phyloP scores from a whole-genome alignment of 2,888 invertebrate genomes.

The Portevinia maculata region DNA sequence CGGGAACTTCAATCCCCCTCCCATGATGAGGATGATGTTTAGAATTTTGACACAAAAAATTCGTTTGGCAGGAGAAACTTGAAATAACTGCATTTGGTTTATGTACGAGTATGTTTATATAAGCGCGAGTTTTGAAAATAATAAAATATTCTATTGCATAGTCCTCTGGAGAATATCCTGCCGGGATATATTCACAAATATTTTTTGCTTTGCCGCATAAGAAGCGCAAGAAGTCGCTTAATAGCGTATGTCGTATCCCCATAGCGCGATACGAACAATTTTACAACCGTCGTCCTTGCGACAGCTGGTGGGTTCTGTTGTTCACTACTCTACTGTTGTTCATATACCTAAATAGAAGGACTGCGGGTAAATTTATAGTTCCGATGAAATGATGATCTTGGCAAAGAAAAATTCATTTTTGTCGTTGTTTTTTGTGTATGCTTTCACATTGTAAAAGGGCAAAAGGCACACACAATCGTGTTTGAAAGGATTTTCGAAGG shows the following conservation, averaged over 20 bases:
- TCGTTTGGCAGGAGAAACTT: conserved; percentile 15
- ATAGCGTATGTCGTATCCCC: not conserved
- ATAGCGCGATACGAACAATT: conserved; percentile 5
- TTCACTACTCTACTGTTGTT: not conserved
- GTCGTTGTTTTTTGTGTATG: conserved; percentile 27
- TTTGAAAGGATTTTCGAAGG: conserved; percentile 49
- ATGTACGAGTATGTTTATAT: no score
- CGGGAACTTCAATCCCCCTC: not conserved
- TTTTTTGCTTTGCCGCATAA: conserved; percentile 1
- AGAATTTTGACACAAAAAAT: conserved; percentile 27
- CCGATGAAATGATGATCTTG: conserved; percentile 16
- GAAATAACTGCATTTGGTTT: conserved; percentile 48
- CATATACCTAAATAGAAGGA: not conserved
- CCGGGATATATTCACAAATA: conserved; percentile 28
- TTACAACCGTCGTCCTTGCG: conserved; percentile 51
- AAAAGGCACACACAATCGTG: conserved; percentile 40
- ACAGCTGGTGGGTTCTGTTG: conserved; percentile 33
- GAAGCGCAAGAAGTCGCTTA: conserved; percentile 15
- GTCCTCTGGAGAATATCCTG: conserved; percentile 17
- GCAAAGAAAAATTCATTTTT: conserved; percentile 25
- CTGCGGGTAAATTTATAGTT: conserved; percentile 51
- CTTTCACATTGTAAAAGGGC: conserved; percentile 15
- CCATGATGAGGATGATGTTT: not conserved
- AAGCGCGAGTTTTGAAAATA: not conserved
- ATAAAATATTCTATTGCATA: no score